A percentile compares a stretch with the other conserved stretches of the same genome.
Conservation (phyloP, 2,888 invertebrate species). For the Drosophila borealis region DNA sequence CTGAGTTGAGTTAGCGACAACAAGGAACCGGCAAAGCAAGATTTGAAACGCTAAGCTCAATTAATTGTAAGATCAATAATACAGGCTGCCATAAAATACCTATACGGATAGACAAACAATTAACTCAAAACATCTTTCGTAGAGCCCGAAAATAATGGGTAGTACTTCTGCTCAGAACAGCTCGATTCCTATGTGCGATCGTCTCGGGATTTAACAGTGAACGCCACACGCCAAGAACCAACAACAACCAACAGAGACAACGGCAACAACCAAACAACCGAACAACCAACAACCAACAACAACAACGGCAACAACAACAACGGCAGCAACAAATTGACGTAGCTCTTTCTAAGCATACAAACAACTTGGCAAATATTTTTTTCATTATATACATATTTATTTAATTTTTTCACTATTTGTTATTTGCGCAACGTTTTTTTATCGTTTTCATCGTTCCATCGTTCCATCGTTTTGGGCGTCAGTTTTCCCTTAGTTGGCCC, state of each 20-base stretch:
- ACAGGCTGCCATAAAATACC: conserved; percentile 27
- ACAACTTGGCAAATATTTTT: conserved; percentile 33
- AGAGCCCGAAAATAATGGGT: conserved; percentile 23
- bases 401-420: conserved; percentile 18
- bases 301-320: conserved; percentile 19
- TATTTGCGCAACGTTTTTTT: conserved; percentile 44
- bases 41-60: conserved; percentile 30
- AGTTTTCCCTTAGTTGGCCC: conserved; percentile 59
- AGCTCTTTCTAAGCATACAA: conserved; percentile 47
- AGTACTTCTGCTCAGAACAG: conserved; percentile 7
- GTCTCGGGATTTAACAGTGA: conserved; percentile 34
- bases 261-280: conserved; percentile 14
- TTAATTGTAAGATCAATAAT: conserved; percentile 39
- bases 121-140: conserved; percentile 17
- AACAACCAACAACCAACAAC: background rate
- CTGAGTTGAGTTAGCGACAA: background rate
- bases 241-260: conserved; percentile 17
- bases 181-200: conserved; percentile 26
- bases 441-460: conserved; percentile 8
- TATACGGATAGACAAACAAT: conserved; percentile 33
- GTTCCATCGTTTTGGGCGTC: conserved; percentile 39
- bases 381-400: conserved; percentile 48
- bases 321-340: conserved; percentile 37
- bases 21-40: conserved; percentile 31
- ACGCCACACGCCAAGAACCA: conserved; percentile 44